Base-by-base conservation (phyloP, 2,113 vertebrate genomes). In the Mesoclemmys tuberculata region DNA sequence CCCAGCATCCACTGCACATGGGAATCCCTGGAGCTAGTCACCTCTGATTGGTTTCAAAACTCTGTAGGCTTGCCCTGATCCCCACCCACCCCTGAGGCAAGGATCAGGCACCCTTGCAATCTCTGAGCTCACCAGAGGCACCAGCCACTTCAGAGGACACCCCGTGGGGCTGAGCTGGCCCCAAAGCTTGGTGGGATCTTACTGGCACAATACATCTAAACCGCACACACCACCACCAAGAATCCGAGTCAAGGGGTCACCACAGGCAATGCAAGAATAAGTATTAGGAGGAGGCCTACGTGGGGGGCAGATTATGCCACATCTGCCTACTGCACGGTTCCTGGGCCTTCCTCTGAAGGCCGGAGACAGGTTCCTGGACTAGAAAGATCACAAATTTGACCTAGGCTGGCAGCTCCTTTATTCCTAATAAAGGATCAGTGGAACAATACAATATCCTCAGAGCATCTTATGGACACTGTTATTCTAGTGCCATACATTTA, bases 381-480 rank as follows among this genome's bases (percentile, higher is more conserved):
- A 41, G n/a, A 27, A 6, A 12, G 52, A 55, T 4, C 4, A 9
- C 6, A n/a, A 21, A 21, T 38, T 51, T 35, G n/a, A n/a, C 49
- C 35, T 12, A 38, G 48, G 22, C 79, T 38, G 49, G 80, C 81
- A 44, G 87, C 58, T 6, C 90, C 82, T 1, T 0, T 12, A 51
- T 51, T 93, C 86, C 90, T 84, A 9, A 0, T 46, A 10, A 11
- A 80, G 6, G 48, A 52, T 79, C 1, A 16, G 61, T 71, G 82
- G 91, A 80, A 55, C 84, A 93, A 91, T 77, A 84, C 6, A 5
- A 3, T 1, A 2, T 95, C 93, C 94, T 96, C 93, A 71, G 94
- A 88, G 95, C 95, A 96, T 95, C 93, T 89, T 96, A 89, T 96
- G 95, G 96, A 89, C 96, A 94, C 87, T 83, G 41, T 84, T 80